Base-by-base conservation (phyloP, 1,140 invertebrate genomes). In the Sinella curviseta region DNA sequence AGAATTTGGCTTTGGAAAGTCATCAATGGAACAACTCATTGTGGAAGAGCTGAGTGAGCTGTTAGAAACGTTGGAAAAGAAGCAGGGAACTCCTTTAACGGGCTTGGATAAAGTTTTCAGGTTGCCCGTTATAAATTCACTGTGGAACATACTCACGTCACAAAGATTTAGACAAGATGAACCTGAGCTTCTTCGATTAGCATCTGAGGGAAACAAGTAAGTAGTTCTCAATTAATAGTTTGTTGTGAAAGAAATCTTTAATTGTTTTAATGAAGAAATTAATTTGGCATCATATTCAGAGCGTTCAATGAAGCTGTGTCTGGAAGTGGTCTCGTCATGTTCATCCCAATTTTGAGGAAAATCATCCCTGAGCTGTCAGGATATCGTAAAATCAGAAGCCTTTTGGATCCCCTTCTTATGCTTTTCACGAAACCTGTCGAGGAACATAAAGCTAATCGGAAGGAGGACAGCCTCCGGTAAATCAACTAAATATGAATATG, bases 91-190 rank as follows among this genome's bases (percentile, higher is more conserved):
- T 31, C 65, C 65, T 16, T 4, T 70, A 4, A 14, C 3, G 12
- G 12, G 31, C 12, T 4, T 70, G 8, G 8, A 33, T 8, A 33
- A 14, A 4, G 14, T 33, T 8, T 33, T 70, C 8, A 24, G 31
- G 26, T 30, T 70, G 4, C 8, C 65, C n/a, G 77, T 74, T 14
- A 17, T 78, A 1, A 78, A 78, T 74, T 73, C 77, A 24, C 39
- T 78, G 16, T 78, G 77, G 77, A 74, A 12, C 20, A 74, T 78
- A 12, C n/a, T 65, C 8, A 78, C 65, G 1, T 35, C 31, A 28
- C 1, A 35, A 31, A n/a, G 77, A 55, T 48, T 33, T 26, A 20
- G 28, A 2, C 77, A 78, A 0, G 67, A 78, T 55, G 78, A 78
- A 24, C 77, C 77, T 24, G 34, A 34, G 35, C 39, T 33, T 78